These are phyloP conservation scores for Phoebastria nigripes DNA, from an alignment of 2,797 vertebrate genomes.

Conservation along the genomic window DNA sequence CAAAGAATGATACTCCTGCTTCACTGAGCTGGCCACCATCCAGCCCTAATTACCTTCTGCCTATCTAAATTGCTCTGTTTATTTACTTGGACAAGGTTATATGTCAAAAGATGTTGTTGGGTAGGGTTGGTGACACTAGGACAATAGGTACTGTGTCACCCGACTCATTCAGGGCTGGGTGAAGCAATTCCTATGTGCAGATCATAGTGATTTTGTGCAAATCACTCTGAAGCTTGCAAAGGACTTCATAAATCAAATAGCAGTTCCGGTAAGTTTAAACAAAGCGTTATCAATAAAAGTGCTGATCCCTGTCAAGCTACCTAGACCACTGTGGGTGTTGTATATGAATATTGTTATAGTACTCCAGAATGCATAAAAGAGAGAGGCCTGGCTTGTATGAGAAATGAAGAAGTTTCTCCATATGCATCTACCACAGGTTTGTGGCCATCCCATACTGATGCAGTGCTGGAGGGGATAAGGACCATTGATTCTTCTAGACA, in stretches of 20 bases:
- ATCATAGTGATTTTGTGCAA: background rate
- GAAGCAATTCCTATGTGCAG: background rate
- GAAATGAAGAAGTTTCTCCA: background rate
- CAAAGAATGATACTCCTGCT: background rate
- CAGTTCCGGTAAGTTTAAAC: background rate
- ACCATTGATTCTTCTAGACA: background rate
- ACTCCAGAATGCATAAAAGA: background rate
- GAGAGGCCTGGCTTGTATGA: background rate
- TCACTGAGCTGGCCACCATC: constrained; percentile 15
- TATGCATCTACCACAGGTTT: background rate
- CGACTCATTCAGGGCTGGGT: background rate
- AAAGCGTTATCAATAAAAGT: background rate
- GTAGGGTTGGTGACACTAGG: background rate
- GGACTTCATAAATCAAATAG: constrained; percentile 21
- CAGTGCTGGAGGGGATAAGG: background rate
- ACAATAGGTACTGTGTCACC: constrained; percentile 2
- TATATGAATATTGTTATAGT: background rate
- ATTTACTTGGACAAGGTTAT: constrained; percentile 22
- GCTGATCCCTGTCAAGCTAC: background rate
- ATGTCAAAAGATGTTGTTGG: background rate
- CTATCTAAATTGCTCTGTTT: constrained; percentile 35
- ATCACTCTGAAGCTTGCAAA: background rate
- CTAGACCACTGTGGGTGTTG: background rate
- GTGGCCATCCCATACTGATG: background rate
- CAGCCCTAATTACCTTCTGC: constrained; percentile 40